Conservation (phyloP, 2,888 invertebrate genomes). For the Lepidochrysops patricia region DNA sequence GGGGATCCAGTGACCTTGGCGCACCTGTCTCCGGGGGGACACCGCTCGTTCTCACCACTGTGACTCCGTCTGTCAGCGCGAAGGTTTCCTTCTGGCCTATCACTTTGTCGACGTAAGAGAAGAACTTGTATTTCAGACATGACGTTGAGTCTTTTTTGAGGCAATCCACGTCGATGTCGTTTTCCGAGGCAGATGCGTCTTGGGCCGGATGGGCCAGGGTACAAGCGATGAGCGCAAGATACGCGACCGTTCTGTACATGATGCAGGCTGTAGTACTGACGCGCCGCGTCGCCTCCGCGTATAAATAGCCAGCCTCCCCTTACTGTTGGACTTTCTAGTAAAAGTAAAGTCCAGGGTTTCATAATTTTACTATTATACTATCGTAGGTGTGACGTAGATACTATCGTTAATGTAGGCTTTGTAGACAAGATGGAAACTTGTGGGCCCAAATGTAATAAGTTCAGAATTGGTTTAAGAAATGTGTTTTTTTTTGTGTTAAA, state of each 20-base stretch:
- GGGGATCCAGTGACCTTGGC: slow-evolving; percentile 82
- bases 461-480: no score
- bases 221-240: slow-evolving; percentile 60
- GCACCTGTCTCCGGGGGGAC: slow-evolving; percentile 83
- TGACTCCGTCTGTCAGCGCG: slow-evolving; percentile 86
- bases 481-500: no score
- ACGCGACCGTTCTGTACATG: slow-evolving; percentile 55
- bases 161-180: slow-evolving; percentile 88
- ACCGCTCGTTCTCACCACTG: slow-evolving; percentile 84
- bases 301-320: slow-evolving; percentile 61
- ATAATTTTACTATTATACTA: slow-evolving; percentile 33
- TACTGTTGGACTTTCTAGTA: slow-evolving; percentile 41
- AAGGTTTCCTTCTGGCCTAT: slow-evolving; percentile 86
- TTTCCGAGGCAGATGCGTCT: slow-evolving; percentile 81
- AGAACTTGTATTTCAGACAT: slow-evolving; percentile 90
- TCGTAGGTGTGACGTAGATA: background rate
- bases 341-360: slow-evolving; percentile 65
- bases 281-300: slow-evolving; percentile 32
- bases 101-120: slow-evolving; percentile 90
- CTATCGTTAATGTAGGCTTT: no score
- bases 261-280: slow-evolving; percentile 52
- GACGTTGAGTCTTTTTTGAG: slow-evolving; percentile 87
- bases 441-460: no score
- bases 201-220: slow-evolving; percentile 80
- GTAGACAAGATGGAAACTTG: no score